Base-by-base conservation (phyloP, 2,797 vertebrate genomes). In the Holocentrus rufus region DNA sequence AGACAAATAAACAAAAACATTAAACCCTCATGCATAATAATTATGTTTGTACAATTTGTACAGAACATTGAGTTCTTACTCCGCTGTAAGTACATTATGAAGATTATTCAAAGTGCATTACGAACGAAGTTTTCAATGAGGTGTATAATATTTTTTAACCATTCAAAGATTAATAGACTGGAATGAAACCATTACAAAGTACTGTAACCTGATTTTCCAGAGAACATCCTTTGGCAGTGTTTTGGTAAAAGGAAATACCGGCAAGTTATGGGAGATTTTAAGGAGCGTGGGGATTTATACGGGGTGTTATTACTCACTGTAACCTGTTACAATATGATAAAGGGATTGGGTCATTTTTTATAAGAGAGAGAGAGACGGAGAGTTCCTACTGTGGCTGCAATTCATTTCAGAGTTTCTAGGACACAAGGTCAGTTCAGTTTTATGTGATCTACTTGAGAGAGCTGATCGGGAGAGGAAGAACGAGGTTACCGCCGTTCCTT, bases 381-480 rank as follows among this genome's bases (percentile, higher is more conserved):
- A 67, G n/a, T 53, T 56, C 56, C 58, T 62, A 61, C n/a, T 63
- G 52, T 67, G 70, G 64, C 77, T 90, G 92, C 91, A 81, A 85
- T 84, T 92, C 89, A 92, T 92, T 94, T 94, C 88, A 90, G 60
- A 69, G 72, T 73, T 81, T 70, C 31, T 4, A 39, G 58, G 72
- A 81, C 70, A 73, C 36, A 30, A 46, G 56, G 74, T 76, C 62
- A 74, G 74, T 58, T 53, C 63, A 64, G 76, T 23, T 83, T 68
- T 84, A 81, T 72, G 56, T 62, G 71, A 69, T 80, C 71, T 82
- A 74, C 71, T 82, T 59, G 25, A 65, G 60, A 80, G 54, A 83
- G 77, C 69, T 79, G 60, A 80, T 77, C 31, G 76, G 85, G 85
- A 85, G 80, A 84, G 80, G 80, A 80, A 74, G 54, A 71, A 47